phyloP scores from a whole-genome alignment of 2,113 vertebrate genomes.

The Eptatretus burgeri region DNA sequence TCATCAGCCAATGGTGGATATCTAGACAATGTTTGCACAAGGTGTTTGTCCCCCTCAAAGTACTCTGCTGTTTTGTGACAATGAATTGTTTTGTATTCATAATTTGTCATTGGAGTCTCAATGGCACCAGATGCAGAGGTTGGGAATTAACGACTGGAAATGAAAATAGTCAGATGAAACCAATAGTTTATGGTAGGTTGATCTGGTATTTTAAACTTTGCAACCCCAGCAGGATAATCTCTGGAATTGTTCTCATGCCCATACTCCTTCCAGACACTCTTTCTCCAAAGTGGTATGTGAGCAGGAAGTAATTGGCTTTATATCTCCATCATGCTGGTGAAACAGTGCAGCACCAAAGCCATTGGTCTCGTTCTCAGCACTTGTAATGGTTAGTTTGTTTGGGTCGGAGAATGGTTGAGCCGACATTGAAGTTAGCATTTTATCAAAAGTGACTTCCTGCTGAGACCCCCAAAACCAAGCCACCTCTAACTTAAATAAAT shows the following conservation, averaged over 20 bases:
- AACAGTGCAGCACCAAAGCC: conserved; percentile 7
- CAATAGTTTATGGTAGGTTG: conserved; percentile 10
- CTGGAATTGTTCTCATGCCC: conserved; percentile 7
- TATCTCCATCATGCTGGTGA: background rate
- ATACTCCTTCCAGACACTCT: conserved; percentile 8
- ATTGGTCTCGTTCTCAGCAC: conserved; percentile 9
- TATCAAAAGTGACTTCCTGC: conserved; percentile 8
- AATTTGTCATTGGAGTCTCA: conserved; percentile 7
- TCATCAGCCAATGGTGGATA: too few species aligned
- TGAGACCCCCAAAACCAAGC: conserved; percentile 1
- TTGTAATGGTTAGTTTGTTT: conserved; percentile 7
- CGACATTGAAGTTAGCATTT: conserved; percentile 8
- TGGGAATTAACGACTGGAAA: conserved; percentile 7
- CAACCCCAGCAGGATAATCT: conserved; percentile 3
- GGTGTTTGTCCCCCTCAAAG: too few species aligned
- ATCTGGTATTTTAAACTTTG: conserved; percentile 5
- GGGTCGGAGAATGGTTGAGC: conserved; percentile 6
- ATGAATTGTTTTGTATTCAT: conserved; percentile 10
- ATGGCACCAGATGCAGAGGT: conserved; percentile 8
- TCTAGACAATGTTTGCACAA: too few species aligned
- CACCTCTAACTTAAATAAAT: conserved; percentile 7
- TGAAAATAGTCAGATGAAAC: background rate
- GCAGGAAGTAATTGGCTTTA: conserved; percentile 5
- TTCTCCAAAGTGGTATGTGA: conserved; percentile 8
- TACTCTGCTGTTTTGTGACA: background rate